Conservation (phyloP, 2,888 invertebrate genomes). For the Halictus quadricinctus region DNA sequence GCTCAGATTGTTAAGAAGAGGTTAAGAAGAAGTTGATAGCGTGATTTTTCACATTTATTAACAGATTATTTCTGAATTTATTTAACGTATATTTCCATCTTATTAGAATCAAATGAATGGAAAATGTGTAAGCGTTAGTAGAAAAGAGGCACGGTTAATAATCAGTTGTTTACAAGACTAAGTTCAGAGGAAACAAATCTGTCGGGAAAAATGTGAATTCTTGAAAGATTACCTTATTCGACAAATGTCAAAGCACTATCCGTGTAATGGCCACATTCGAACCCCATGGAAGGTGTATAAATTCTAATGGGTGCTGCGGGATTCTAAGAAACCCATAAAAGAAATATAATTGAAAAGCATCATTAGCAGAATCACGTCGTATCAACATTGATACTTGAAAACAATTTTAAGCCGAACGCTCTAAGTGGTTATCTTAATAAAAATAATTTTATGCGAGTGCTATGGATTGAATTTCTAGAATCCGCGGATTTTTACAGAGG, state of each 20-base stretch:
- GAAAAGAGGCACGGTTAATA: not conserved
- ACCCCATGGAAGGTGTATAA: not conserved
- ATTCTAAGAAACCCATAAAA: not conserved
- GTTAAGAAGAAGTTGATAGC: too few species aligned
- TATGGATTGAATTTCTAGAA: not conserved
- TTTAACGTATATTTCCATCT: not conserved
- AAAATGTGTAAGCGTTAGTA: not conserved
- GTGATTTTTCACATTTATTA: too few species aligned
- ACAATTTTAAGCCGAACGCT: not conserved
- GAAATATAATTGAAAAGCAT: not conserved
- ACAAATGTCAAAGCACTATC: constrained; percentile 13
- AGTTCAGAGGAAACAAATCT: not conserved
- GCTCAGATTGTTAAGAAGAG: too few species aligned
- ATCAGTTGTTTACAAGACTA: not conserved
- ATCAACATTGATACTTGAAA: not conserved
- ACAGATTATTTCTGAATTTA: not conserved
- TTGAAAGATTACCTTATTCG: not conserved
- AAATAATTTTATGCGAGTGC: not conserved
- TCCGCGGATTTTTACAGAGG: not conserved
- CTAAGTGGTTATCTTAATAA: not conserved
- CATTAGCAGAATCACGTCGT: not conserved
- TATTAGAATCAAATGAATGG: not conserved
- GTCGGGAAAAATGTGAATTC: not conserved
- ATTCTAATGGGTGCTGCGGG: not conserved
- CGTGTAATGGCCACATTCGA: not conserved